Conservation (phyloP, 2,888 invertebrate genomes). For the Leucophenga maculata region DNA sequence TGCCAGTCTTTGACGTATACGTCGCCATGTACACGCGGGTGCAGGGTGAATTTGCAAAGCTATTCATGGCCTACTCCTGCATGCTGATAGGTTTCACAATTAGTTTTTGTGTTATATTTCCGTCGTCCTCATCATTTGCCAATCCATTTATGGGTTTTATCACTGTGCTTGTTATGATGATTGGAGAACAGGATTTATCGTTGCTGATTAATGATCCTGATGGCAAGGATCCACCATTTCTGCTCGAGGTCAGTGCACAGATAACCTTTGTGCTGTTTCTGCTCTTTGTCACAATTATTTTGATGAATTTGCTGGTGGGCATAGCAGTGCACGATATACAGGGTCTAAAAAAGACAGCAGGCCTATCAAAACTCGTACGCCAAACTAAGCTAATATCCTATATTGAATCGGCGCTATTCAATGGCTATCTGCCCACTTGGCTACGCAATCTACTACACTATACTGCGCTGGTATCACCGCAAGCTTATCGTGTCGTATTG, state of each 20-base stretch:
- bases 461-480: conserved; percentile 85
- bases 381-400: conserved; percentile 91
- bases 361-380: conserved; percentile 85
- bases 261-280: conserved; percentile 86
- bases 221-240: conserved; percentile 82
- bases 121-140: conserved; percentile 85
- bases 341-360: conserved; percentile 88
- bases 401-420: conserved; percentile 86
- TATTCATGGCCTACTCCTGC: conserved; percentile 89
- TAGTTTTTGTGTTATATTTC: conserved; percentile 90
- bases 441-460: conserved; percentile 82
- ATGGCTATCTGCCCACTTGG: conserved; percentile 84
- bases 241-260: conserved; percentile 86
- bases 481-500: conserved; percentile 85
- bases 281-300: conserved; percentile 86
- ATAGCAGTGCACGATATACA: conserved; percentile 92
- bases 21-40: conserved; percentile 93
- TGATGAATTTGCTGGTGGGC: conserved; percentile 89
- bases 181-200: conserved; percentile 86
- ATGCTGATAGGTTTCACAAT: conserved; percentile 89
- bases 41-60: conserved; percentile 88
- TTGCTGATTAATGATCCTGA: conserved; percentile 83
- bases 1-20: conserved; percentile 90
- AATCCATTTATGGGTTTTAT: conserved; percentile 89
- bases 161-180: conserved; percentile 91